phyloP scores from a whole-genome alignment of 2,113 vertebrate species.

The Cryptotis parvus region DNA sequence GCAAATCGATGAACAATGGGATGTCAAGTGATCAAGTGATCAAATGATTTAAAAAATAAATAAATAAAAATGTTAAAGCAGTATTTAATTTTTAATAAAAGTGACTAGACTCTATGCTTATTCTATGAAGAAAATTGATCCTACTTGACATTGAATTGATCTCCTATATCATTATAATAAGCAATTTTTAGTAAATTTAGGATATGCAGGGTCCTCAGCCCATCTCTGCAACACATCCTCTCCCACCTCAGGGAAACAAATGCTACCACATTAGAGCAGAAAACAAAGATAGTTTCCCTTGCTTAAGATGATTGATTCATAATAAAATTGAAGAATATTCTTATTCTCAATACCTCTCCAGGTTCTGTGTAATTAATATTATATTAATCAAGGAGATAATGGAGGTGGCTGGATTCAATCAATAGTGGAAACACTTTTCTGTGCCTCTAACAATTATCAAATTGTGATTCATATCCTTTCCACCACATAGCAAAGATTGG shows the following conservation, averaged over 20 bases:
- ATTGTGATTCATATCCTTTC: not conserved
- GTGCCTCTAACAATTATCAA: constrained; percentile 24
- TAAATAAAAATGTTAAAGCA: not conserved
- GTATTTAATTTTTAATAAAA: not conserved
- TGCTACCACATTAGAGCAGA: not conserved
- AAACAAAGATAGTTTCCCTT: not conserved
- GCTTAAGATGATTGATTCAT: not conserved
- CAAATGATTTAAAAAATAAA: too few species aligned
- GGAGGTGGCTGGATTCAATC: not conserved
- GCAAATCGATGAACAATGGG: too few species aligned
- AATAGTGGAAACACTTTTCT: not conserved
- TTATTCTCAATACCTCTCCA: not conserved
- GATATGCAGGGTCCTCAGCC: accelerated
- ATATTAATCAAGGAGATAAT: constrained; percentile 10
- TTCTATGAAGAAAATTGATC: not conserved
- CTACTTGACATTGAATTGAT: not conserved
- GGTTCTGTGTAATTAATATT: not conserved
- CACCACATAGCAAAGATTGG: not conserved
- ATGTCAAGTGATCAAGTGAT: too few species aligned
- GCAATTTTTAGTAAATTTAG: not conserved
- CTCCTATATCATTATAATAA: not conserved
- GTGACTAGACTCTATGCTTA: not conserved
- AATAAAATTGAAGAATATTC: not conserved
- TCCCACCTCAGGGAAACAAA: not conserved
- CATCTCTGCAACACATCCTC: not conserved